Conservation (phyloP, 92 coral and sea anemone species). For the Porites cylindrica region DNA sequence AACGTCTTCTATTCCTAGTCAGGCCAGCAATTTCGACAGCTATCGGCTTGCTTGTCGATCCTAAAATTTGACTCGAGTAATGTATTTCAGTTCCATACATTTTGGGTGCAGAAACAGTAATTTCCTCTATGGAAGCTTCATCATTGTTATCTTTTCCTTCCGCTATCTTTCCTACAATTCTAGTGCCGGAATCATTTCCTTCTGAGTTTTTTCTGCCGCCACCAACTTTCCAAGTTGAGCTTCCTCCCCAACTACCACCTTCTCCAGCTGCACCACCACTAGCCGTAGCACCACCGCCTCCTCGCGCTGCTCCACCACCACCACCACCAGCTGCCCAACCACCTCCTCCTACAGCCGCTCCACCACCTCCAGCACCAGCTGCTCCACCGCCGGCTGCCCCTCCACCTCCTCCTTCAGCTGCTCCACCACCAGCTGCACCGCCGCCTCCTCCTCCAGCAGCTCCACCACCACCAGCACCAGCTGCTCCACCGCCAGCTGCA, state of each 20-base stretch:
- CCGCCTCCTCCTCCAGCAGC: constrained; percentile 35
- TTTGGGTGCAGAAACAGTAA: neutral
- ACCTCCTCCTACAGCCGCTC: constrained; percentile 6
- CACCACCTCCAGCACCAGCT: neutral
- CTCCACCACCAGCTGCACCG: constrained; percentile 10
- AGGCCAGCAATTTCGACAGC: neutral
- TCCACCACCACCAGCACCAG: constrained; percentile 10
- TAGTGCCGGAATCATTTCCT: neutral
- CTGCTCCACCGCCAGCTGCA: constrained; percentile 10
- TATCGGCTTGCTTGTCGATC: neutral
- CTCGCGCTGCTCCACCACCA: constrained; percentile 12
- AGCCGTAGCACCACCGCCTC: constrained; percentile 28
- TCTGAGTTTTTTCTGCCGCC: neutral
- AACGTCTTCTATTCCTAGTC: neutral
- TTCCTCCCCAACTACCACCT: neutral
- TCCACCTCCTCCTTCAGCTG: neutral
- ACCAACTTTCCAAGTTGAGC: neutral
- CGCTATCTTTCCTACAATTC: neutral
- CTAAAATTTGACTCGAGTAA: neutral
- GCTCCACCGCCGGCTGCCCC: neutral
- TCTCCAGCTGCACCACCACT: constrained; percentile 29
- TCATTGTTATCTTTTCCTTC: neutral
- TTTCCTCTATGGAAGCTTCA: neutral
- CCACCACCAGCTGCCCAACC: neutral
- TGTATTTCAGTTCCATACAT: neutral